Base-by-base conservation (phyloP, 2,113 vertebrate species). In the Rhinichthys klamathensis region DNA sequence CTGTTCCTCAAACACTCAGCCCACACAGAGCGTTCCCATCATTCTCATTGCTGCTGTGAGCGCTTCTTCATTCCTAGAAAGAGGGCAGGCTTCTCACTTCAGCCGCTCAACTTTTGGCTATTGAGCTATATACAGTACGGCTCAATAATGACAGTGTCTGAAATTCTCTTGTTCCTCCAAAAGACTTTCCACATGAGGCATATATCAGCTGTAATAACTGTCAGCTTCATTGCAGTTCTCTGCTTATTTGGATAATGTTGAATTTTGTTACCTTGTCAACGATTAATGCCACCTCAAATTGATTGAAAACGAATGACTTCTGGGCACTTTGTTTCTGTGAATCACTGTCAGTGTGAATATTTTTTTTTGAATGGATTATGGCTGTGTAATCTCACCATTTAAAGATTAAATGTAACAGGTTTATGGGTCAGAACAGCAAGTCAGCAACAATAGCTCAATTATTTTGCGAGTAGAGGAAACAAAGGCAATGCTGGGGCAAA, bases 361-460 rank as follows among this genome's bases (percentile, higher is more conserved):
- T 61, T 61, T 61, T 11, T 25, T n/a, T 61, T 61, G 60, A 61
- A 27, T 61, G n/a, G 1, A 11, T 61, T 12, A 25, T 27, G 10
- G 60, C 9, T 61, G 60, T 61, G n/a, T 4, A 61, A 61, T 61
- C n/a, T 25, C n/a, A 61, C 23, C 23, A 61, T 61, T n/a, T n/a
- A 25, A 61, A 61, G 23, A 61, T 61, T 25, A 23, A 25, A 65
- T 65, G 16, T 35, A 69, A 35, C 25, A 15, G 25, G 25, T 63
- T 16, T 30, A 16, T 65, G 13, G 15, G 15, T 32, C 27, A 32
- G 2, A 38, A 51, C 21, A 84, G 54, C 18, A 56, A 56, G 54
- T 21, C 18, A 21, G 54, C 75, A 74, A 54, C 82, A 84, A 73
- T 74, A 65, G 74, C 51, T 80, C 16, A 54, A 16, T 63, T 83